A percentile compares a stretch with the other conserved stretches of the same genome.
Evolutionary conservation across 2,888 invertebrate species (phyloP).

Genomic region (Sesamia inferens): DNA sequence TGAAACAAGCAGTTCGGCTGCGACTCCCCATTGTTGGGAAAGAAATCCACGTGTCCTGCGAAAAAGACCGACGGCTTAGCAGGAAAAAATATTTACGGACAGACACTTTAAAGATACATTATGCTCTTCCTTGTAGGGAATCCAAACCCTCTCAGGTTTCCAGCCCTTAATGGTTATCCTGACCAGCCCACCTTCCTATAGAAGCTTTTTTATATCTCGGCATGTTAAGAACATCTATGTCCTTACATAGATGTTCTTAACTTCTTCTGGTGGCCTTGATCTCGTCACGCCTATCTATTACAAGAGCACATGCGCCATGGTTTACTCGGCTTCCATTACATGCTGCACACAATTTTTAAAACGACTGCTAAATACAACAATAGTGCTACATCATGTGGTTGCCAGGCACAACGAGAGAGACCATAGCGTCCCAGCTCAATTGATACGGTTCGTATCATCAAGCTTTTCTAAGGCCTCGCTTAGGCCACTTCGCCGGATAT

Average conservation of each 20-base stretch:
- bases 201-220: background rate
- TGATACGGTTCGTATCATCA: background rate
- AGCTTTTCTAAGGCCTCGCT: too few species aligned
- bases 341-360: background rate
- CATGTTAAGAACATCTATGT: background rate
- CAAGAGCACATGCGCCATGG: background rate
- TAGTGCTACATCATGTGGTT: background rate
- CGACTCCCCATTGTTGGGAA: slow-evolving; percentile 79
- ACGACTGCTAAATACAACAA: too few species aligned
- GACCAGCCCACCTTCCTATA: too few species aligned
- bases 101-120: too few species aligned
- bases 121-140: too few species aligned
- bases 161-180: background rate
- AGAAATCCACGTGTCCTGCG: slow-evolving; percentile 84
- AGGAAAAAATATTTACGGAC: background rate
- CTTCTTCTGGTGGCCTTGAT: background rate
- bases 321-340: background rate
- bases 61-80: background rate
- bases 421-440: background rate
- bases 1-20: slow-evolving; percentile 83
- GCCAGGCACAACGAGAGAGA: background rate
- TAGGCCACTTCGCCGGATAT: too few species aligned
- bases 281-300: background rate
- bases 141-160: too few species aligned
- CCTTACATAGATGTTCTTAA: too few species aligned